Evolutionary conservation across 2,113 vertebrate species (phyloP), one percentile per base, ranked within the genome.

Genomic region (Saccopteryx bilineata): DNA sequence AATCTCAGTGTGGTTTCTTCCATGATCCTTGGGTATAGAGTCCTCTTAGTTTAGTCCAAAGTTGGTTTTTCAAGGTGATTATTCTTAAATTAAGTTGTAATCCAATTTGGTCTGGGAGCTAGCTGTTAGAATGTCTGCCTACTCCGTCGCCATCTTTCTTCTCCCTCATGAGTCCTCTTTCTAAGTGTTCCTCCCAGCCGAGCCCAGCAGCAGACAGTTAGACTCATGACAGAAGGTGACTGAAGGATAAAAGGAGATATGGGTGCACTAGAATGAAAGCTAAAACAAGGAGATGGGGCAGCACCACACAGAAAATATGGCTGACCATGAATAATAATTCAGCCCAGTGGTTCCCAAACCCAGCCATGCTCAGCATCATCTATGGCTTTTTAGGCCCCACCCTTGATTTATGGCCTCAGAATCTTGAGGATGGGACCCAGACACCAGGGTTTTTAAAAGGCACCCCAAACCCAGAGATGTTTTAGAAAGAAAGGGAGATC

Each of bases 201-300:
- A 61, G 79, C 13, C 48, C 5, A 19, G 31, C 56, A 54, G 24
- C 63, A n/a, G 66, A 46, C 19, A 24, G 28, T 21, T 19, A 54
- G 61, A 46, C 11, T 14, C 48, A 46, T 0, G n/a, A 46, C 23
- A 21, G 61, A 26, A 7, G 50, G 9, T n/a, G 33, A 58, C 9
- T 5, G 14, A 23, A 28, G 28, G 63, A 24, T 4, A 23, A 60
- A 76, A 13, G 12, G 50, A 63, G 14, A 23, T 8, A 0, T 0
- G 0, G 3, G 24, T 50, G 33, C 0, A 0, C 80, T 60, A 19
- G 56, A 61, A 19, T 5, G 61, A 31, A 60, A 76, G 33, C n/a
- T 63, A 61, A 74, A 74, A 9, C 60, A 26, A 17, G 83, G 71
- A 66, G 54, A 28, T 19, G 31, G 31, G 28, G 46, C 14, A 50